Conservation (phyloP, 2,113 vertebrate species). For the Elachura formosa region DNA sequence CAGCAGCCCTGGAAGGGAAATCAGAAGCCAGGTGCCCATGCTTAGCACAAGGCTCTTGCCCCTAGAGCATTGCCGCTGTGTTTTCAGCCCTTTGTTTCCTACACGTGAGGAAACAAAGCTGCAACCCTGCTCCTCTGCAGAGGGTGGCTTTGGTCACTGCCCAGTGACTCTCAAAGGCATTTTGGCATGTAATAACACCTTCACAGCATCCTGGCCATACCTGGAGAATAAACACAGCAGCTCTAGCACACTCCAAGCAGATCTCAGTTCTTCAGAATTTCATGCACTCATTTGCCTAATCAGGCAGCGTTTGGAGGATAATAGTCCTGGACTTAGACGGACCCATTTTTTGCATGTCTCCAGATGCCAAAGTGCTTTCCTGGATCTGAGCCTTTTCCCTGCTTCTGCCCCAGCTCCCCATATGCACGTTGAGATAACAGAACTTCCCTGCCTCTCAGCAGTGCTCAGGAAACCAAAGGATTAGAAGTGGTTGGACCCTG, state of each 20-base stretch:
- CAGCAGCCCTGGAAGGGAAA: not conserved
- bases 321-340: not conserved
- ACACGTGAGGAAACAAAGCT: not conserved
- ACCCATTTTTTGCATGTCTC: not conserved
- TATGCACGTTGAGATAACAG: not conserved
- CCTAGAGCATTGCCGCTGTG: not conserved
- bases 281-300: not conserved
- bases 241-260: not conserved
- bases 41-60: not conserved
- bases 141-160: not conserved
- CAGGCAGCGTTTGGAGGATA: not conserved
- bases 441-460: not conserved
- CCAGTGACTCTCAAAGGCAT: not conserved
- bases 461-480: not conserved
- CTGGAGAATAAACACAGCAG: not conserved
- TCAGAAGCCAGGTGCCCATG: not conserved
- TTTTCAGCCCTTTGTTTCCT: not conserved
- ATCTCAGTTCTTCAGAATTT: accelerated
- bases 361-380: not conserved
- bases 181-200: not conserved
- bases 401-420: not conserved
- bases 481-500: not conserved
- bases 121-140: not conserved
- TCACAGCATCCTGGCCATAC: not conserved
- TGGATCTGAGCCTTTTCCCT: not conserved